A percentile compares a stretch with the other conserved stretches of the same genome.
Evolutionary conservation across 2,888 invertebrate species (phyloP).

Genomic region (Balanococcus diminutus): DNA sequence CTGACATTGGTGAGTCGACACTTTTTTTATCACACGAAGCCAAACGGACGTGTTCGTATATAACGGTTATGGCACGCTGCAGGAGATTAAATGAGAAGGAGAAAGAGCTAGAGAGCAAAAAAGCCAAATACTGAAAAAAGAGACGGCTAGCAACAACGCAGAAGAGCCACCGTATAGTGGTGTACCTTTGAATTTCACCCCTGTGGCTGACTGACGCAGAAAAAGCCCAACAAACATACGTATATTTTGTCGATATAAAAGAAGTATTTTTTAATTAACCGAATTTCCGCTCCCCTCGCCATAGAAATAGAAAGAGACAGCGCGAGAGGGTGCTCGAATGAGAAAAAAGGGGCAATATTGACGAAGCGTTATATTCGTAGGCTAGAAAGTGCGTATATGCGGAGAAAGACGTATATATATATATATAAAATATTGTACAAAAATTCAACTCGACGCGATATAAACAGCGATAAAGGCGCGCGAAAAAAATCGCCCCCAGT

Average conservation of each 20-base stretch:
- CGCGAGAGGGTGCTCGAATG: not conserved
- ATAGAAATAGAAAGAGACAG: not conserved
- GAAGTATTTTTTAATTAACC: slow-evolving; percentile 14
- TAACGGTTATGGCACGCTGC: not conserved
- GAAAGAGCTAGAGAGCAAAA: not conserved
- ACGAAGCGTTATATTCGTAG: too few species aligned
- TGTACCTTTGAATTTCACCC: not conserved
- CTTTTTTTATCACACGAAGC: not conserved
- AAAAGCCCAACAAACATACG: not conserved
- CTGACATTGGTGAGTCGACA: not conserved
- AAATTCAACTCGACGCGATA: not conserved
- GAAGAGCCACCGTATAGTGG: not conserved
- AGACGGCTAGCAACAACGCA: not conserved
- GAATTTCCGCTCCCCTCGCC: not conserved
- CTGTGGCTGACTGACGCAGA: not conserved
- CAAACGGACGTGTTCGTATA: not conserved
- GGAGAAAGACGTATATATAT: not conserved
- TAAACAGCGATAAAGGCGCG: not conserved
- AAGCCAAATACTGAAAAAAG: not conserved
- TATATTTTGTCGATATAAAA: not conserved
- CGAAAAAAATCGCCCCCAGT: slow-evolving; percentile 17
- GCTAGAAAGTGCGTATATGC: not conserved
- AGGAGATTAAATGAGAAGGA: not conserved
- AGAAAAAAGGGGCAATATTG: not conserved
- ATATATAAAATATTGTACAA: not conserved